Evolutionary conservation across 2,888 invertebrate genomes (phyloP).

Genomic region (Torymus auratus): DNA sequence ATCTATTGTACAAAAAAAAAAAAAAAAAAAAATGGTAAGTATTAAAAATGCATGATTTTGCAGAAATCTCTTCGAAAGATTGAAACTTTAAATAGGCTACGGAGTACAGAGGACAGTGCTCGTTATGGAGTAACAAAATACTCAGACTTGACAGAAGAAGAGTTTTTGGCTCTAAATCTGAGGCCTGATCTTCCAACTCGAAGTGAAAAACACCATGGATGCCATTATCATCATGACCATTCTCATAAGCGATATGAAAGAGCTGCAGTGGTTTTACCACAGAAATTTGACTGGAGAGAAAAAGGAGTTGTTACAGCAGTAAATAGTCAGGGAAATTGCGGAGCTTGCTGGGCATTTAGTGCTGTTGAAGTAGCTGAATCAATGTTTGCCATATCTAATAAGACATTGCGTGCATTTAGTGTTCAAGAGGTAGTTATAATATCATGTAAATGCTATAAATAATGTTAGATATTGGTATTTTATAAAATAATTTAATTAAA

Average conservation of each 20-base stretch:
- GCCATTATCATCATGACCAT: slow-evolving; percentile 65
- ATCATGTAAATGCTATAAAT: neutral
- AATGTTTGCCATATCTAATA: slow-evolving; percentile 84
- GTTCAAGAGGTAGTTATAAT: slow-evolving; percentile 81
- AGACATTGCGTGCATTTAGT: slow-evolving; percentile 81
- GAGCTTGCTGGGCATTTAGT: slow-evolving; percentile 93
- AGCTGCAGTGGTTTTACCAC: slow-evolving; percentile 62
- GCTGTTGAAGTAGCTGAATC: slow-evolving; percentile 86
- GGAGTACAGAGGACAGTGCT: slow-evolving; percentile 76
- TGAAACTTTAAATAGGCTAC: slow-evolving; percentile 76
- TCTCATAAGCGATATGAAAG: slow-evolving; percentile 62
- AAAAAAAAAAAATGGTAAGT: too few species aligned
- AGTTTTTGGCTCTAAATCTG: slow-evolving; percentile 77
- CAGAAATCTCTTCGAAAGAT: slow-evolving; percentile 78
- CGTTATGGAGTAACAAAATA: slow-evolving; percentile 81
- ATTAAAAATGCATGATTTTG: slow-evolving; percentile 46
- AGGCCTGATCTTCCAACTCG: slow-evolving; percentile 68
- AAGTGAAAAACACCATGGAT: slow-evolving; percentile 65
- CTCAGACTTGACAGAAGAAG: slow-evolving; percentile 80
- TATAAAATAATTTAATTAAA: neutral
- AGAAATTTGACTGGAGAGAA: slow-evolving; percentile 80
- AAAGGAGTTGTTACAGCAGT: slow-evolving; percentile 83
- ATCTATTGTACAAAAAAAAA: too few species aligned
- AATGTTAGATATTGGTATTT: neutral
- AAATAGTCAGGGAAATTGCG: slow-evolving; percentile 86